Base-by-base conservation (phyloP, 1,140 invertebrate genomes). In the Drosophila nikananu region DNA sequence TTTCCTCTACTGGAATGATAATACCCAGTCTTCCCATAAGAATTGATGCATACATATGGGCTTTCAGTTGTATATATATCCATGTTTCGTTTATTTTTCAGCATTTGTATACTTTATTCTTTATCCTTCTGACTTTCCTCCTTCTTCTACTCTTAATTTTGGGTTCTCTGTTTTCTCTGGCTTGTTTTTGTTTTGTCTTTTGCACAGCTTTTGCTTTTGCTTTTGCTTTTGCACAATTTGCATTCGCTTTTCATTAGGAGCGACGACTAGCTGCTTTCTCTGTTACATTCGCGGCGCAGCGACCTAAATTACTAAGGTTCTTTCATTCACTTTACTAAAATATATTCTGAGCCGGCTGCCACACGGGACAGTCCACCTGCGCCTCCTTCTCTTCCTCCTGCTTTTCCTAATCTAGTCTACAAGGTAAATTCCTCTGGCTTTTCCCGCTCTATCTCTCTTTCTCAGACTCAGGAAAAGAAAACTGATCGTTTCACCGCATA, bases 401-500 rank as follows among this genome's bases (percentile, higher is more conserved):
- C 60, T 61, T 75, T 49, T 62, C 58, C 81, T 83, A 73, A 48
- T 71, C 78, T 86, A 86, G 54, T 75, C 79, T 51, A 83, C 66
- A 66, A 44, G 75, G 57, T 74, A 72, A 65, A 67, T 75, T 64
- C 64, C 54, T 51, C 46, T 27, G 51, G 48, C 48, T 37, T 19
- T 51, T 15, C 3, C 30, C 44, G 13, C 17, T 48, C 30, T 39
- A 23, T 52, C 19, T 49, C 49, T 49, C 49, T 52, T 44, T 61
- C 55, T 51, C 25, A 41, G 51, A 55, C 51, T 52, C n/a, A 62
- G 46, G 59, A 55, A 74, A 72, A 74, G 44, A 61, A 21, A 54
- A 42, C 27, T 54, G 32, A 19, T 60, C 27, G 49, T 19, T 52
- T 19, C 49, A 62, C 51, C 58, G 44, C 44, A 54, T 54, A 76